Base-by-base conservation (phyloP, 1,140 invertebrate species). In the Hetaerina americana region DNA sequence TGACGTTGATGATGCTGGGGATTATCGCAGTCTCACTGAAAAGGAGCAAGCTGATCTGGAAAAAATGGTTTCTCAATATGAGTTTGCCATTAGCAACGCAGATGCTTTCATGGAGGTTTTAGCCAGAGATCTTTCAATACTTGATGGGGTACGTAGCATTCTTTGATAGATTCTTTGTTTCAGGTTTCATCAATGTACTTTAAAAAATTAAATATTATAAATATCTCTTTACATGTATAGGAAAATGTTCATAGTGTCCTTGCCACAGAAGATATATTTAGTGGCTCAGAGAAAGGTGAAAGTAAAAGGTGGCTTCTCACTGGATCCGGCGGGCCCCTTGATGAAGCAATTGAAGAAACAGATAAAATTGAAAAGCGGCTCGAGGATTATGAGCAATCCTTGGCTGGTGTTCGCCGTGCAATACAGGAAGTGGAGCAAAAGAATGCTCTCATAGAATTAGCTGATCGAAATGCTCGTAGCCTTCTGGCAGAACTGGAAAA, bases 401-500 rank as follows among this genome's bases (percentile, higher is more conserved):
- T 94, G 24, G 87, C 89, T 72, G 89, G 92, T 79, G 91, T 94
- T 5, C 85, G 90, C 75, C 91, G 93, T 79, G 91, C 90, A 15
- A 93, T 95, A 85, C 88, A 92, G 74, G 91, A 93, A 77, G 95
- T 97, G 83, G 94, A 94, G 75, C 92, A 95, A 76, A 96, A 96
- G 79, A 96, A 96, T 85, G 87, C 89, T 5, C 87, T 92, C 75
- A 93, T 96, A 77, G 90, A 94, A 79, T 89, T 92, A 3, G 90
- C 91, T 12, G 94, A 95, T 80, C 87, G 85, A 72, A 97, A 97
- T 79, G 92, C 94, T 76, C 87, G 89, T 74, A 86, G 89, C 76
- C 82, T 97, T 28, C 81, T 94, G 71, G 85, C 87, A 49, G 90
- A 94, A 78, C 82, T 97, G 0, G 89, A 93, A 77, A 88, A 87